Evolutionary conservation across 2,113 vertebrate species (phyloP), one percentile per base, ranked within the genome.

Genomic region (Junco hyemalis): DNA sequence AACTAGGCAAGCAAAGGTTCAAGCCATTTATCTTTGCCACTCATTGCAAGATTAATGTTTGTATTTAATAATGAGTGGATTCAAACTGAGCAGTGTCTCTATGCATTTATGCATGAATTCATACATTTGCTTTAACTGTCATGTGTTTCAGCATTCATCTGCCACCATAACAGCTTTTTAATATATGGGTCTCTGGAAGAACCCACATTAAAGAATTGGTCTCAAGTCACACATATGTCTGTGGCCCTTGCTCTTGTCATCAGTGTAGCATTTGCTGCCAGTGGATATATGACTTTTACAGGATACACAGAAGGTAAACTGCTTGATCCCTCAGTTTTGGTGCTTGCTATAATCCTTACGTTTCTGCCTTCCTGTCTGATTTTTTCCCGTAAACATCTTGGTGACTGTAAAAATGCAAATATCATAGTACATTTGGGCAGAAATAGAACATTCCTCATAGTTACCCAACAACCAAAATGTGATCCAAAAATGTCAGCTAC

Each of bases 81-180:
- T 86, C 57, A 86, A 72, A 66, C 38, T 61, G 10, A 70, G 40
- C 53, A 68, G 4, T 68, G 28, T 82, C 28, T 65, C 36, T 40
- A 5, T 74, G 61, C 25, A 61, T 82, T 74, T 47, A 81, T 86
- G 47, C 51, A 50, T 81, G 6, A 89, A 85, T 68, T 80, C 40
- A 70, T 93, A 53, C 23, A 44, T 82, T 82, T 74, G 64, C 76
- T 91, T 80, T 57, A 91, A 91, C 31, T 81, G 12, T 60, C n/a
- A 12, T 95, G 40, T 97, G 76, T 98, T 97, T n/a, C 96, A 99
- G 99, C 99, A 44, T 99, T 99, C 74, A 98, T 99, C 91, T 99
- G 99, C 96, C 99, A 99, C 79, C 99, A 99, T 97, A 99, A 99
- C 97, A 99, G 98, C 96, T 99, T 99, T 91, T 98, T 99, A 90